Base-by-base conservation (phyloP, 2,888 invertebrate species). In the Trissoscelio sp. region DNA sequence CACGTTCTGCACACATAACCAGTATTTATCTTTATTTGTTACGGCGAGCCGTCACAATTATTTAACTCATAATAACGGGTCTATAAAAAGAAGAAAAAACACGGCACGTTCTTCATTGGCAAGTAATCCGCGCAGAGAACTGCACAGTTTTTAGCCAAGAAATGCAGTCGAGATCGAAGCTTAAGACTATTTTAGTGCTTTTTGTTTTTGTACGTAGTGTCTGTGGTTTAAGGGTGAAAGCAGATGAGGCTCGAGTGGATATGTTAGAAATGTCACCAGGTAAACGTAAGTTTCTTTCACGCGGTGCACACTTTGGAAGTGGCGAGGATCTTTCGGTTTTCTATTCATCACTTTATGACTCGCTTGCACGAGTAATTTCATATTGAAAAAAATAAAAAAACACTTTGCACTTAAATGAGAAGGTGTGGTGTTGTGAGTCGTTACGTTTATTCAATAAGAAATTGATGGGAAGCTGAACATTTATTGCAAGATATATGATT, bases 1-100 rank as follows among this genome's bases (percentile, higher is more conserved):
- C 44, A 37, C 46, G 72, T 74, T 80, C 57, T 62, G 77, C 82
- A 58, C 83, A 58, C 58, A 60, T 75, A 83, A 77, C 77, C 79
- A 73, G 81, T 79, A 66, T 83, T 87, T 87, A 86, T 83, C 74
- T 82, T 77, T 81, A 84, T 86, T 87, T 85, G 86, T 86, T 83
- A 87, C 86, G 86, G 83, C 80, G 69, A 53, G 67, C 42, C 75
- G 79, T 46, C 67, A 78, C 64, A 84, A 85, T 85, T 85, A 83
- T 70, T 81, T 81, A 60, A 66, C 58, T 75, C 67, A 39, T 75
- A 80, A 69, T 82, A 82, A 82, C 82, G 72, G 81, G 34, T 39
- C 51, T 80, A 83, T 82, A 82, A 78, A 79, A 83, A 82, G 72
- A 67, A 73, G 64, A 82, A 79, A 79, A 66, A 69, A 55, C n/a